These are phyloP conservation scores for Microtus richardsoni DNA, from an alignment of 2,113 vertebrate species.

Conservation along the genomic window DNA sequence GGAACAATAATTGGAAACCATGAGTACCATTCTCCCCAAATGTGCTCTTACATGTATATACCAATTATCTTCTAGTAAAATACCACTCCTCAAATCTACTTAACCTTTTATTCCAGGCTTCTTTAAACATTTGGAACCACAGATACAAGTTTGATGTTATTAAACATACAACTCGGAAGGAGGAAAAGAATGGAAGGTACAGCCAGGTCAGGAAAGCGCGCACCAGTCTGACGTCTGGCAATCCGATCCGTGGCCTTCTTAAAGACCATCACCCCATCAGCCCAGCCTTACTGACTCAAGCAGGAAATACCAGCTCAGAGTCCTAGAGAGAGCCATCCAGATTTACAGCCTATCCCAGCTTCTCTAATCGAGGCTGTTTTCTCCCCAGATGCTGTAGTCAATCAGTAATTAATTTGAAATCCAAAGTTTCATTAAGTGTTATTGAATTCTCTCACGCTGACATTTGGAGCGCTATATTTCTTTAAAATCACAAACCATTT, in stretches of 20 bases:
- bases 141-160: not conserved
- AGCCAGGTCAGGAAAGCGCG: not conserved
- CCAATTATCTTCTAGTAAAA: not conserved
- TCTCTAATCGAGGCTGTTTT: constrained; percentile 59
- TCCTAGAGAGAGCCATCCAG: not conserved
- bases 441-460: constrained; percentile 76
- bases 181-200: not conserved
- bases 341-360: constrained; percentile 54
- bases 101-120: not conserved
- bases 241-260: not conserved
- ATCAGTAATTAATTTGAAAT: constrained; percentile 80
- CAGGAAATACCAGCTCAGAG: not conserved
- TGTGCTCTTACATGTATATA: not conserved
- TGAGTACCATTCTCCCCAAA: not conserved
- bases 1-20: not conserved
- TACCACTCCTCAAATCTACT: not conserved
- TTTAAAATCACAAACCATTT: constrained; percentile 79
- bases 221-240: not conserved
- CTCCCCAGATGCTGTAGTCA: constrained; percentile 70
- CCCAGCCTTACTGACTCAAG: not conserved
- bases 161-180: not conserved
- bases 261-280: not conserved
- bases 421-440: constrained; percentile 81
- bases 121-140: not conserved
- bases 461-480: constrained; percentile 78